These are phyloP conservation scores for Epinephelus fuscoguttatus DNA, from an alignment of 2,113 vertebrate species.

Conservation along the genomic window DNA sequence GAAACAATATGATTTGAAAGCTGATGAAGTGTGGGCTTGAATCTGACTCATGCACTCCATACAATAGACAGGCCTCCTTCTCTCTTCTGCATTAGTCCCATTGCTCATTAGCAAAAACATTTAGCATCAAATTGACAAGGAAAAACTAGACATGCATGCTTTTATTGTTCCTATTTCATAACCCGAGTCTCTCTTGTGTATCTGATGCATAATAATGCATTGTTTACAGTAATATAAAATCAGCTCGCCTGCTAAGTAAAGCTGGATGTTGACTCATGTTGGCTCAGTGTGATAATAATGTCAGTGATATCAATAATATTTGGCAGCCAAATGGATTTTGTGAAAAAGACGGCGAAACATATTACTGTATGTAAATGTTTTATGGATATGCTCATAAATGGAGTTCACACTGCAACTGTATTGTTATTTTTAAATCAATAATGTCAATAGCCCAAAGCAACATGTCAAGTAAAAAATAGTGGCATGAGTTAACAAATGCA, in stretches of 20 bases:
- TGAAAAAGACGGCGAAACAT: constrained; percentile 52
- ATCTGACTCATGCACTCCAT: constrained; percentile 33
- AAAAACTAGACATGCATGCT: constrained; percentile 15
- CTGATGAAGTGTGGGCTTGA: constrained; percentile 37
- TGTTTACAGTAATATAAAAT: constrained; percentile 34
- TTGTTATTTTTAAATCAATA: constrained; percentile 82
- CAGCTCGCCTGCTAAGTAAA: constrained; percentile 43
- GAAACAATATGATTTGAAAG: constrained; percentile 54
- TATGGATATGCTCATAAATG: constrained; percentile 70
- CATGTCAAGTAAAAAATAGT: constrained; percentile 74
- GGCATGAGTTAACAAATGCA: constrained; percentile 79
- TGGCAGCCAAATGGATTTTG: constrained; percentile 53
- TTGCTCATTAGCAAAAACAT: constrained; percentile 52
- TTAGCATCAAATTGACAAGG: constrained; percentile 50
- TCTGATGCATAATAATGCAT: constrained; percentile 44
- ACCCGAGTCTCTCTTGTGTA: constrained; percentile 29
- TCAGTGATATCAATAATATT: constrained; percentile 68
- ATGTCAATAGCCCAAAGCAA: constrained; percentile 77
- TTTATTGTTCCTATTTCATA: constrained; percentile 51
- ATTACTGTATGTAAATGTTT: constrained; percentile 77
- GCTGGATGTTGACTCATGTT: constrained; percentile 50
- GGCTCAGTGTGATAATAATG: constrained; percentile 58
- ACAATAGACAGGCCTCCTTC: constrained; percentile 46
- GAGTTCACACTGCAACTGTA: constrained; percentile 60
- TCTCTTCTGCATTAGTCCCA: constrained; percentile 48